These are phyloP conservation scores for Mustela lutreola DNA, from an alignment of 2,113 vertebrate species.

Conservation along the genomic window DNA sequence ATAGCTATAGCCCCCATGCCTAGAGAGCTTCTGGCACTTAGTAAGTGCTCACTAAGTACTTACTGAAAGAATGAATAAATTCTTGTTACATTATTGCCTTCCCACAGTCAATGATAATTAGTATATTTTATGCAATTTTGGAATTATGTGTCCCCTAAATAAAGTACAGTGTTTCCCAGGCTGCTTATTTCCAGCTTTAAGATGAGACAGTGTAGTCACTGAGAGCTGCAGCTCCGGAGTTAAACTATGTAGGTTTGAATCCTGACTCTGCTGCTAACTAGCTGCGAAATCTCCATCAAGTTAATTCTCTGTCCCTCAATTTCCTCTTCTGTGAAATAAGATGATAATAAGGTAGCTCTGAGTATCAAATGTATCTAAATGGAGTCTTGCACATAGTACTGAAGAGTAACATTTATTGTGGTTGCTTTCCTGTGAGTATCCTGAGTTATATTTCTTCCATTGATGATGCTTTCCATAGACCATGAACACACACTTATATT, in stretches of 20 bases:
- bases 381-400: background rate
- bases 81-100: background rate
- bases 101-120: background rate
- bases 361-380: background rate
- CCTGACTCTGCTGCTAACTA: background rate
- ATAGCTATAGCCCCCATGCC: background rate
- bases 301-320: background rate
- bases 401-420: background rate
- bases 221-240: background rate
- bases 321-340: conserved; percentile 13
- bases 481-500: background rate
- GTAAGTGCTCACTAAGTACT: conserved; percentile 2
- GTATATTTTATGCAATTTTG: background rate
- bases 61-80: background rate
- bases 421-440: background rate
- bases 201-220: background rate
- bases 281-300: background rate
- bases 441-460: background rate
- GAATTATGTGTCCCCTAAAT: background rate
- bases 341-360: background rate
- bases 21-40: background rate
- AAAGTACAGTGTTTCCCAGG: background rate
- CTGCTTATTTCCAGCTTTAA: background rate
- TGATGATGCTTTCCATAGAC: background rate
- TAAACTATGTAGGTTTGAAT: background rate